These are phyloP conservation scores for Conops quadrifasciatus DNA, from an alignment of 2,888 invertebrate species.

Conservation along the genomic window DNA sequence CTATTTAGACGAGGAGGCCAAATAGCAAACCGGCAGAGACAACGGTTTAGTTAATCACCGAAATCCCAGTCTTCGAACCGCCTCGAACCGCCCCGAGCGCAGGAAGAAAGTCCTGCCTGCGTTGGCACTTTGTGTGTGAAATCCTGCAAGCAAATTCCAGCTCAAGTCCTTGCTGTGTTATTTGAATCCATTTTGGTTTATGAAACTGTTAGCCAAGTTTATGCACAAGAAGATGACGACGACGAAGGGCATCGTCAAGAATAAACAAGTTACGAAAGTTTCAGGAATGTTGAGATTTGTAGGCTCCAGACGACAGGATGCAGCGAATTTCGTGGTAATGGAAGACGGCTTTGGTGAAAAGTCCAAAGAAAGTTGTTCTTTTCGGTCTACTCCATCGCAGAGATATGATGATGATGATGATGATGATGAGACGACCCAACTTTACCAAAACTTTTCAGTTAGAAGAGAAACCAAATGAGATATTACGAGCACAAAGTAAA, in stretches of 20 bases:
- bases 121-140: not conserved
- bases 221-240: not conserved
- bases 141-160: not conserved
- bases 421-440: too few species aligned
- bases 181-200: not conserved
- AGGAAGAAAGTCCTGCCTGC: not conserved
- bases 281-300: not conserved
- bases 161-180: not conserved
- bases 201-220: not conserved
- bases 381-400: too few species aligned
- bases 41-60: constrained; percentile 6
- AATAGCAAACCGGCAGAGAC: not conserved
- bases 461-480: too few species aligned
- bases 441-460: too few species aligned
- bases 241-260: not conserved
- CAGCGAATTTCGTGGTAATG: not conserved
- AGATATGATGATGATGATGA: too few species aligned
- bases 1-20: not conserved
- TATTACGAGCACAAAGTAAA: too few species aligned
- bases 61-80: not conserved
- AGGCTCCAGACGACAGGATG: not conserved
- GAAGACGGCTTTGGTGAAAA: too few species aligned
- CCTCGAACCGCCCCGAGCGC: not conserved
- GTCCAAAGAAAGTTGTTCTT: too few species aligned
- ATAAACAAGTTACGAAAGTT: constrained; percentile 17